phyloP scores from a whole-genome alignment of 2,888 invertebrate species.

The Folsomia manolachei region DNA sequence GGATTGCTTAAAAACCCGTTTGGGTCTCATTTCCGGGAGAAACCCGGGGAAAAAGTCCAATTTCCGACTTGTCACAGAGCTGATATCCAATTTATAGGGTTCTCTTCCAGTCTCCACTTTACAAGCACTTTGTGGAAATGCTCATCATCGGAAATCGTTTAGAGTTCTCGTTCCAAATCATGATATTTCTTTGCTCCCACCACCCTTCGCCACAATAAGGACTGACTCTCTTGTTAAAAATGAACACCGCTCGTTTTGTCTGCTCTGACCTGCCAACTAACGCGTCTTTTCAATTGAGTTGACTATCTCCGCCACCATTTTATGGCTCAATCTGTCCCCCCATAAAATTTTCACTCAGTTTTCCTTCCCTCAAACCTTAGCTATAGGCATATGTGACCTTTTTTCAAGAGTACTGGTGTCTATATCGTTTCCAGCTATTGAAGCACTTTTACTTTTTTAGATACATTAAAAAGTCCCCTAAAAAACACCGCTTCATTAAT shows the following conservation, averaged over 20 bases:
- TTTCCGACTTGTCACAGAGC: slow-evolving; percentile 51
- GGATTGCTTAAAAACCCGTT: slow-evolving; percentile 51
- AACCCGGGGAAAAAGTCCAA: slow-evolving; percentile 52
- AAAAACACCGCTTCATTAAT: background rate
- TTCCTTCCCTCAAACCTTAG: slow-evolving; percentile 17
- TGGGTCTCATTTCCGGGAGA: slow-evolving; percentile 50
- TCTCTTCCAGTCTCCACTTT: slow-evolving; percentile 44
- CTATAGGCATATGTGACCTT: no score
- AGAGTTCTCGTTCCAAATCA: slow-evolving; percentile 50
- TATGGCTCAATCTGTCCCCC: slow-evolving; percentile 33
- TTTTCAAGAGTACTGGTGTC: no score
- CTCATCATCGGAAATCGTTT: slow-evolving; percentile 52
- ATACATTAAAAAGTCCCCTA: no score
- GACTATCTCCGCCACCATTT: slow-evolving; percentile 11
- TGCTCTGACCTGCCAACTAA: slow-evolving; percentile 23
- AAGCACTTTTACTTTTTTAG: no score
- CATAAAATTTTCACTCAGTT: slow-evolving; percentile 31
- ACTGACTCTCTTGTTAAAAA: slow-evolving; percentile 18
- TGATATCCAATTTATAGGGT: slow-evolving; percentile 52
- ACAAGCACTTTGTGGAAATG: slow-evolving; percentile 51
- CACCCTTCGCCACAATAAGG: background rate
- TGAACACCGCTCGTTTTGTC: slow-evolving; percentile 18
- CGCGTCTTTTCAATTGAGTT: slow-evolving; percentile 18
- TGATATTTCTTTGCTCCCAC: slow-evolving; percentile 29
- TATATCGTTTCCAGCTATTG: no score